A percentile compares a stretch with the other conserved stretches of the same genome.
These are phyloP conservation scores for Phoenicopterus ruber DNA, from an alignment of 2,113 vertebrate species.

Conservation along the genomic window DNA sequence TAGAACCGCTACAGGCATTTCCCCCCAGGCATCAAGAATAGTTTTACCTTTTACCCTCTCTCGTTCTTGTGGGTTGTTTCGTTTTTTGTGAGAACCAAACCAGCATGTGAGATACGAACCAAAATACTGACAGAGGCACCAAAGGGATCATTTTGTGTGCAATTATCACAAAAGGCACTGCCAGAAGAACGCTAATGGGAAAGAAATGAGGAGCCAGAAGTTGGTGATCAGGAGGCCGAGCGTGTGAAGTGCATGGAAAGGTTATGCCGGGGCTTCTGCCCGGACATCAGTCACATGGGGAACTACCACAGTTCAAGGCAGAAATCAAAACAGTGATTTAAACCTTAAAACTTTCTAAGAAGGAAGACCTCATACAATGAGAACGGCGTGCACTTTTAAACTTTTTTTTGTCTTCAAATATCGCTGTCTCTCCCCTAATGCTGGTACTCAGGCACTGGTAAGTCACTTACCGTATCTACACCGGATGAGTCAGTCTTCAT, in stretches of 20 bases:
- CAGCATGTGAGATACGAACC: not conserved
- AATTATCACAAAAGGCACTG: not conserved
- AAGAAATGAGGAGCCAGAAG: not conserved
- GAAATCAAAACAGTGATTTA: not conserved
- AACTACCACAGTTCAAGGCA: not conserved
- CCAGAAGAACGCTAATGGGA: not conserved
- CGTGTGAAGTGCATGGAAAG: not conserved
- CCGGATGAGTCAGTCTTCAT: not conserved
- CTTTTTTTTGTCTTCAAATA: not conserved
- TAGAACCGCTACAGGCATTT: not conserved
- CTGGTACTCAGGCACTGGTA: not conserved
- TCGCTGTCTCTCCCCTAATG: not conserved
- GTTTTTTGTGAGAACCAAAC: not conserved
- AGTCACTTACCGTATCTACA: not conserved
- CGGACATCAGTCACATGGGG: too few relatives aligned
- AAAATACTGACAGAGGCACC: not conserved
- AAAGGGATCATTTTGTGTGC: not conserved
- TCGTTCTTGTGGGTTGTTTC: not conserved
- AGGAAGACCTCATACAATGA: not conserved
- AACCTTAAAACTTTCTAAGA: not conserved
- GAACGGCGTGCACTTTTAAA: rapidly evolving
- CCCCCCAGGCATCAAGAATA: not conserved
- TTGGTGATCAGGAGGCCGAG: not conserved
- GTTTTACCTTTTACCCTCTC: not conserved
- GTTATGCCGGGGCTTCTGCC: not conserved